Conservation (phyloP, 2,888 invertebrate genomes). For the Nemoura dubitans region DNA sequence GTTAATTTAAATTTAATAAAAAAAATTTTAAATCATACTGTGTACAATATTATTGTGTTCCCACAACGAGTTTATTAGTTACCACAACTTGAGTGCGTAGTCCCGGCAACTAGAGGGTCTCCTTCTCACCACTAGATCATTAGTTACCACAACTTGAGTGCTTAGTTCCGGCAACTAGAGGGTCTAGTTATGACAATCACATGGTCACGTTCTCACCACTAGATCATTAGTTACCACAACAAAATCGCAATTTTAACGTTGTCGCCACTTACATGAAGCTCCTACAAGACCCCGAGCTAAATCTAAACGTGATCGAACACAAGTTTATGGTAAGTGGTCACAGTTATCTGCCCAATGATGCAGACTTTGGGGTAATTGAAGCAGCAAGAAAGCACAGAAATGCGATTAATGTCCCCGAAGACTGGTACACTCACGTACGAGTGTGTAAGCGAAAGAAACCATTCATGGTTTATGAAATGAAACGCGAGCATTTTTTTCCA, state of each 20-base stretch:
- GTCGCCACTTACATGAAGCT: background rate
- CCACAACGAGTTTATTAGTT: no score
- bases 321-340: constrained; percentile 1
- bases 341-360: background rate
- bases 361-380: background rate
- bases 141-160: no score
- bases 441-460: constrained; percentile 9
- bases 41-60: no score
- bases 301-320: background rate
- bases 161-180: no score
- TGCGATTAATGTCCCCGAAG: background rate
- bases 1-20: no score
- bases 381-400: background rate
- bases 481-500: background rate
- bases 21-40: no score
- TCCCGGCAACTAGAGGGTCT: no score
- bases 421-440: constrained; percentile 9
- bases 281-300: background rate
- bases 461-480: background rate
- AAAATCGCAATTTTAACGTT: background rate
- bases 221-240: no score
- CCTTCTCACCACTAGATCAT: no score
- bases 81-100: no score
- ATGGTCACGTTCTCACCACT: no score
- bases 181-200: no score